Conservation (phyloP, 64 coral and sea anemone species). For the Montipora sp. region DNA sequence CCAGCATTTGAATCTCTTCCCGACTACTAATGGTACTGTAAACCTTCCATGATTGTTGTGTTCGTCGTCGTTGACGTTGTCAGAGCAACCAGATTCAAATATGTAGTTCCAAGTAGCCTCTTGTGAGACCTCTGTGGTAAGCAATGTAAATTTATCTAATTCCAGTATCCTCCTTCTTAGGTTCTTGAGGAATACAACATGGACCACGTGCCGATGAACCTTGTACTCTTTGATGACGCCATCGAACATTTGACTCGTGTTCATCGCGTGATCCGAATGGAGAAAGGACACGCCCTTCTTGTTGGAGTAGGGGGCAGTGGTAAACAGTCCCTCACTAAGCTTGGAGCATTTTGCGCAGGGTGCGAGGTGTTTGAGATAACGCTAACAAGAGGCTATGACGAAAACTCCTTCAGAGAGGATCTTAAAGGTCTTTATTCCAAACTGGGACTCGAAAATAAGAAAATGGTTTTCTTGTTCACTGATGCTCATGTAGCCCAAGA, state of each 20-base stretch:
- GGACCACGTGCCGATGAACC: slow-evolving; percentile 97
- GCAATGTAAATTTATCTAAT: background rate
- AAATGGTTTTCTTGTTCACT: slow-evolving; percentile 97
- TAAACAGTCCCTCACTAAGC: slow-evolving; percentile 92
- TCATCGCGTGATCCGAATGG: slow-evolving; percentile 99
- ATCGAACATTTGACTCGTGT: slow-evolving; percentile 96
- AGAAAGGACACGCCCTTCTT: slow-evolving; percentile 93
- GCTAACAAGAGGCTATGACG: slow-evolving; percentile 91
- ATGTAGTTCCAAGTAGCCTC: no score
- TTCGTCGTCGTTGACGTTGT: no score
- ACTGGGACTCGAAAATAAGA: slow-evolving; percentile 95
- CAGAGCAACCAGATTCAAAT: background rate
- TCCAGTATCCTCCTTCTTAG: slow-evolving; percentile 31
- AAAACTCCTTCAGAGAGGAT: slow-evolving; percentile 91
- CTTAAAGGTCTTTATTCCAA: slow-evolving; percentile 95
- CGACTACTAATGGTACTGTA: no score
- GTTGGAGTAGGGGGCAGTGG: slow-evolving; percentile 98
- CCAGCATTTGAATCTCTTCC: no score
- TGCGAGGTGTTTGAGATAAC: slow-evolving; percentile 98
- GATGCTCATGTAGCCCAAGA: slow-evolving; percentile 98
- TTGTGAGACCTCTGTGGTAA: no score
- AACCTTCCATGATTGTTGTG: no score
- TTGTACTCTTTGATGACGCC: slow-evolving; percentile 98
- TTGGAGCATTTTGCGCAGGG: slow-evolving; percentile 95
- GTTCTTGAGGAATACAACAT: slow-evolving; percentile 99